These are phyloP conservation scores for Teleiodes luculella DNA, from an alignment of 2,888 invertebrate species.

Conservation along the genomic window DNA sequence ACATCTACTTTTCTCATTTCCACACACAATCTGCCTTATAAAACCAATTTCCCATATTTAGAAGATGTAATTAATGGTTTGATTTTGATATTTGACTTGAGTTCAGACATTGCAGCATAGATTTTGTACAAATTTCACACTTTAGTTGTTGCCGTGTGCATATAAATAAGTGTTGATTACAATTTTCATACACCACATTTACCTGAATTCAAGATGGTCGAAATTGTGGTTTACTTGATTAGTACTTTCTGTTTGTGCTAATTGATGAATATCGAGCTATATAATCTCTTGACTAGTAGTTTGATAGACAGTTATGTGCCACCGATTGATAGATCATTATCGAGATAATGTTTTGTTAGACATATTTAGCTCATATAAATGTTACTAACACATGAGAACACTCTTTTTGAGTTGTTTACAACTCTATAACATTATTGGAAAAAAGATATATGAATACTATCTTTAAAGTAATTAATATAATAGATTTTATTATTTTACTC, in stretches of 20 bases:
- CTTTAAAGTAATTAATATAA: no score
- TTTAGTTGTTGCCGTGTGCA: constrained; percentile 10
- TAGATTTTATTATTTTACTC: no score
- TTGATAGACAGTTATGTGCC: no score
- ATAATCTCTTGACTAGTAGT: not conserved
- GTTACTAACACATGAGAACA: no score
- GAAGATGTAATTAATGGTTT: not conserved
- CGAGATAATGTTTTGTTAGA: no score
- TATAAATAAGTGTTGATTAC: not conserved
- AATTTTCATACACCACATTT: not conserved
- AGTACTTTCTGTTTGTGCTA: not conserved
- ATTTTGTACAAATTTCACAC: not conserved
- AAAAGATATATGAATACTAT: no score
- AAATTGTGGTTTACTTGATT: not conserved
- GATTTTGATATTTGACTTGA: not conserved
- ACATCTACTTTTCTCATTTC: constrained; percentile 37
- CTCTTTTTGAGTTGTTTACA: no score
- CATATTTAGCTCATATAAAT: no score
- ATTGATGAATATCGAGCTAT: no score
- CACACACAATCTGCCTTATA: not conserved
- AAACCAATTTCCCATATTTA: not conserved
- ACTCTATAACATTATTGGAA: no score
- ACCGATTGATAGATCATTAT: no score
- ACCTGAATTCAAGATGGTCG: constrained; percentile 11
- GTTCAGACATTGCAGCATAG: not conserved